Conservation (phyloP, 1,140 invertebrate genomes). For the Elymnias hypermnestra region DNA sequence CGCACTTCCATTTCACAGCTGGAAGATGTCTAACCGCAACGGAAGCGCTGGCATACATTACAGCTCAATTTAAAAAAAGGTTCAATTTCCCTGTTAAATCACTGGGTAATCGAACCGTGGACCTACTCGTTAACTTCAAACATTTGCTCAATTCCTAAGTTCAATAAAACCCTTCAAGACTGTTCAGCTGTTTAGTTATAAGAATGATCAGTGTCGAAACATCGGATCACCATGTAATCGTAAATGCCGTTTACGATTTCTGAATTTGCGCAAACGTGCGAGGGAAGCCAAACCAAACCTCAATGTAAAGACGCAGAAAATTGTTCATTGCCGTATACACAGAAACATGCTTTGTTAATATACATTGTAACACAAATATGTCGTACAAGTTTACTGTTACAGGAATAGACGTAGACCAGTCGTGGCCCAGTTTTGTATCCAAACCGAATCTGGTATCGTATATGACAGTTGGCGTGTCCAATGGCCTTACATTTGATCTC, state of each 20-base stretch:
- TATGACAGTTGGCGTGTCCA: constrained; percentile 36
- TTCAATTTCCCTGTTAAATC: too few species aligned
- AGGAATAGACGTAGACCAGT: constrained; percentile 57
- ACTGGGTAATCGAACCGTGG: too few species aligned
- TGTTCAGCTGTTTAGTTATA: background rate
- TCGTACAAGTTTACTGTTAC: constrained; percentile 47
- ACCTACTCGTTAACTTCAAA: too few species aligned
- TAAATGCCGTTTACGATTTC: constrained; percentile 42
- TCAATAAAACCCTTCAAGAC: background rate
- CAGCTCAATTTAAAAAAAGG: too few species aligned
- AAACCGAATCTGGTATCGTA: constrained; percentile 35
- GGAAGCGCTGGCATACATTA: too few species aligned
- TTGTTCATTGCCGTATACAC: constrained; percentile 33
- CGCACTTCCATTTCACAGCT: too few species aligned
- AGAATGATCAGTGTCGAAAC: background rate
- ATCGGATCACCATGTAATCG: constrained; percentile 29
- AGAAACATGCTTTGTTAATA: constrained; percentile 42
- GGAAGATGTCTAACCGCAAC: too few species aligned
- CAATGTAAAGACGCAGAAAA: constrained; percentile 35
- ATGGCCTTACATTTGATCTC: constrained; percentile 47
- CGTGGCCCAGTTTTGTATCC: constrained; percentile 50
- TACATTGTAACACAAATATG: constrained; percentile 51
- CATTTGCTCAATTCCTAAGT: too few species aligned
- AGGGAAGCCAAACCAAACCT: constrained; percentile 21
- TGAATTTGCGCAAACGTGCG: constrained; percentile 35